phyloP scores from a whole-genome alignment of 1,140 invertebrate genomes.

The Campodea augens region DNA sequence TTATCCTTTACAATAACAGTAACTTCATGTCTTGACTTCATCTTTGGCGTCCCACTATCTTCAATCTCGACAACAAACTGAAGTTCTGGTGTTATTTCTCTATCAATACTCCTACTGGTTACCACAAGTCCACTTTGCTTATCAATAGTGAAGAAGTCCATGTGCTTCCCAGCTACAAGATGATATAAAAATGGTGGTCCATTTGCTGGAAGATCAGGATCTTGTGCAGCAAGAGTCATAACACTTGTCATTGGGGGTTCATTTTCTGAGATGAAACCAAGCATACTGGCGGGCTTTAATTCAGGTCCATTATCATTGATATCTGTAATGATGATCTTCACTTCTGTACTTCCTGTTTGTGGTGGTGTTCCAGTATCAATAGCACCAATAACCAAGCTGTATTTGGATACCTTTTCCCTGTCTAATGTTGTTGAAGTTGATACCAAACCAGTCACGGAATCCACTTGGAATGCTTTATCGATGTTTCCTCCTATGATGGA shows the following conservation, averaged over 20 bases:
- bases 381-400: constrained; percentile 67
- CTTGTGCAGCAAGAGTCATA: constrained; percentile 62
- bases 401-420: constrained; percentile 53
- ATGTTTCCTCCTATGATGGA: constrained; percentile 69
- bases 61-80: constrained; percentile 62
- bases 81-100: constrained; percentile 54
- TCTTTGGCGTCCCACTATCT: constrained; percentile 66
- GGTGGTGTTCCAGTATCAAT: constrained; percentile 73
- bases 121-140: constrained; percentile 56
- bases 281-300: constrained; percentile 46
- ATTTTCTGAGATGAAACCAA: constrained; percentile 69
- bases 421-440: constrained; percentile 57
- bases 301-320: constrained; percentile 85
- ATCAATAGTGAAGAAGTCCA: constrained; percentile 53
- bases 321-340: constrained; percentile 57
- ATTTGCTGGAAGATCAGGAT: constrained; percentile 79
- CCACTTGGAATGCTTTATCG: constrained; percentile 69
- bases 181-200: constrained; percentile 72
- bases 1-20: constrained; percentile 63
- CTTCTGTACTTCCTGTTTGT: constrained; percentile 65
- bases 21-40: constrained; percentile 55
- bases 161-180: constrained; percentile 55
- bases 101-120: constrained; percentile 57
- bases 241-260: constrained; percentile 65
- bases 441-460: constrained; percentile 62